Percentiles rank a stretch among this genome's conserved stretches.
Evolutionary conservation across 2,888 invertebrate genomes (phyloP).

Genomic region (Watsonalla cultraria): DNA sequence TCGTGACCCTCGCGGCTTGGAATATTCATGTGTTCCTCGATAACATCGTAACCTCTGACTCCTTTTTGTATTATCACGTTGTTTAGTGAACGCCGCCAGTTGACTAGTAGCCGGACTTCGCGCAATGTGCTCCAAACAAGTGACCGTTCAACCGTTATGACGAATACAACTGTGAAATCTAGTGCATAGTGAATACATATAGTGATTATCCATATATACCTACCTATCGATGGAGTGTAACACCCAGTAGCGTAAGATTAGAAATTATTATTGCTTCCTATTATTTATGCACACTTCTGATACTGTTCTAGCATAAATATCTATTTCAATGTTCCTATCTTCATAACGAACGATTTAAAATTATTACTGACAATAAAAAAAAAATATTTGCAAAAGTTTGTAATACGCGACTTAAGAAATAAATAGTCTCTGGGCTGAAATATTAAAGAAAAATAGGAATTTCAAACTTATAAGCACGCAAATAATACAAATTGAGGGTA

Average conservation of each 20-base stretch:
- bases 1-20: slow-evolving; percentile 78
- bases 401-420: too few relatives aligned
- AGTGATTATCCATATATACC: slow-evolving; percentile 48
- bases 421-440: too few relatives aligned
- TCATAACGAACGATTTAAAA: too few relatives aligned
- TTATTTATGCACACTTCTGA: slow-evolving; percentile 3
- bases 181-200: slow-evolving; percentile 65
- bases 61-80: slow-evolving; percentile 74
- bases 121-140: slow-evolving; percentile 69
- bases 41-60: slow-evolving; percentile 77
- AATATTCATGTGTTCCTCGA: slow-evolving; percentile 77
- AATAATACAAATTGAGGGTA: slow-evolving; percentile 19
- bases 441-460: too few relatives aligned
- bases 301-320: too few relatives aligned
- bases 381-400: too few relatives aligned
- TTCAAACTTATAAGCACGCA: not conserved
- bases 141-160: slow-evolving; percentile 54
- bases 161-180: slow-evolving; percentile 60
- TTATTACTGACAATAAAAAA: not conserved
- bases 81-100: slow-evolving; percentile 64
- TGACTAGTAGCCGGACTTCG: slow-evolving; percentile 51
- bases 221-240: slow-evolving; percentile 59
- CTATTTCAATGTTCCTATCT: too few relatives aligned
- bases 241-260: slow-evolving; percentile 66
- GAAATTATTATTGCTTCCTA: slow-evolving; percentile 39